Evolutionary conservation across 2,797 vertebrate genomes (phyloP).

Genomic region (Tenualosa thibaudeaui): DNA sequence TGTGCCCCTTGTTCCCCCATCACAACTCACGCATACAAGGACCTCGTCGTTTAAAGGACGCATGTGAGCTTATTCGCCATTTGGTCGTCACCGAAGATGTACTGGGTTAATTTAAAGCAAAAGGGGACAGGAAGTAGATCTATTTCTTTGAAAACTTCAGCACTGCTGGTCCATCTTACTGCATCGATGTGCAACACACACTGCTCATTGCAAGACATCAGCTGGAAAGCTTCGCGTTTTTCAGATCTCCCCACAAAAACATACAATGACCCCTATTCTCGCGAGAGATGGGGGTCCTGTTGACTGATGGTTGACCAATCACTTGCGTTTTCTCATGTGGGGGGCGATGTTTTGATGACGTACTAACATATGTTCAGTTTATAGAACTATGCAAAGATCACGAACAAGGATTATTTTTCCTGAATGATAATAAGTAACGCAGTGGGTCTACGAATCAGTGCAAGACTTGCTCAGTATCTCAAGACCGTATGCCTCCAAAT

Average conservation of each 20-base stretch:
- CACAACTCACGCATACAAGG: conserved; percentile 21
- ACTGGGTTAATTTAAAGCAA: neutral
- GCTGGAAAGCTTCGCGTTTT: conserved; percentile 9
- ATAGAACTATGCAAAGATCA: neutral
- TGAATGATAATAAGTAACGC: too few relatives aligned
- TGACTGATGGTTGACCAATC: neutral
- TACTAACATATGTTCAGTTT: neutral
- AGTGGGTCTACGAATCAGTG: neutral
- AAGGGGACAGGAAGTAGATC: neutral
- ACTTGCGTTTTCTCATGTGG: neutral
- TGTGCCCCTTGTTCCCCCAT: conserved; percentile 26
- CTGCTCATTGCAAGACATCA: conserved; percentile 13
- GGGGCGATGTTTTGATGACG: conserved; percentile 1
- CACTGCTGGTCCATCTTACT: neutral
- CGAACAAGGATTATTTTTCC: too few relatives aligned
- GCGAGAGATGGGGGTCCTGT: conserved; percentile 42
- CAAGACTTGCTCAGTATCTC: neutral
- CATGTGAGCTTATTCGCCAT: neutral
- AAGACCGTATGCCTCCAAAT: too few relatives aligned
- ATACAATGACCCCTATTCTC: conserved; percentile 34
- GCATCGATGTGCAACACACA: neutral
- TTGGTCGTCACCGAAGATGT: neutral
- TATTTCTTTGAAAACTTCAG: conserved; percentile 1
- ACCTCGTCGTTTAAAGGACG: conserved; percentile 20
- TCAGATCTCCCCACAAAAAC: conserved; percentile 34